These are phyloP conservation scores for Aphodius granarius DNA, from an alignment of 2,888 invertebrate genomes.

Conservation along the genomic window DNA sequence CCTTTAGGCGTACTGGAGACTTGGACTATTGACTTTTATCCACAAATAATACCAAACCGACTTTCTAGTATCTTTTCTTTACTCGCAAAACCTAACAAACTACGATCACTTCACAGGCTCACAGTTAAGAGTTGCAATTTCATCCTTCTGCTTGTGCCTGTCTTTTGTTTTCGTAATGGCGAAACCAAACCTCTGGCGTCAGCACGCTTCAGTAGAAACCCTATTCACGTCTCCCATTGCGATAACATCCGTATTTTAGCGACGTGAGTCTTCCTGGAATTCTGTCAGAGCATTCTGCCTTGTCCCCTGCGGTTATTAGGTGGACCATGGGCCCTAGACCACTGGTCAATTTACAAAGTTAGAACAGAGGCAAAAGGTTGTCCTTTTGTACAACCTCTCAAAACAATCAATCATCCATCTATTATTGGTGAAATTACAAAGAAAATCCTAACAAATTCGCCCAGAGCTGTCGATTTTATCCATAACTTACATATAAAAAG, in stretches of 20 bases:
- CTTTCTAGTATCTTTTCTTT: neutral
- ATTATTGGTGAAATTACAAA: too few species aligned
- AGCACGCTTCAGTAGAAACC: neutral
- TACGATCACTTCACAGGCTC: too few species aligned
- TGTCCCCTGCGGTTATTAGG: neutral
- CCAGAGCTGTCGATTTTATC: too few species aligned
- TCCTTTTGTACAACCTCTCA: neutral
- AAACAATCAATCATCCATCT: neutral
- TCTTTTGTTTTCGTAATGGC: neutral
- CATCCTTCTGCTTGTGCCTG: neutral
- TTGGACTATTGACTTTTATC: neutral
- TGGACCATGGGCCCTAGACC: too few species aligned
- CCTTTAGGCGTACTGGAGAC: neutral
- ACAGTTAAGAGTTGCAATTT: too few species aligned
- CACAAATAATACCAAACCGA: neutral
- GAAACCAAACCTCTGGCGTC: neutral
- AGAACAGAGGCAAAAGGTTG: neutral
- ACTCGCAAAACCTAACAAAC: neutral
- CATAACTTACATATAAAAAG: too few species aligned
- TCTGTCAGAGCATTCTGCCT: neutral
- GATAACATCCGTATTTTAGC: neutral
- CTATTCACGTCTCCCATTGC: neutral
- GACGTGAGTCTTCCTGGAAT: neutral
- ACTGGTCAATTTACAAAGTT: neutral
- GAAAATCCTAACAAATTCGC: too few species aligned